Base-by-base conservation (phyloP, 2,797 vertebrate genomes). In the Pseudochromis fuscus region DNA sequence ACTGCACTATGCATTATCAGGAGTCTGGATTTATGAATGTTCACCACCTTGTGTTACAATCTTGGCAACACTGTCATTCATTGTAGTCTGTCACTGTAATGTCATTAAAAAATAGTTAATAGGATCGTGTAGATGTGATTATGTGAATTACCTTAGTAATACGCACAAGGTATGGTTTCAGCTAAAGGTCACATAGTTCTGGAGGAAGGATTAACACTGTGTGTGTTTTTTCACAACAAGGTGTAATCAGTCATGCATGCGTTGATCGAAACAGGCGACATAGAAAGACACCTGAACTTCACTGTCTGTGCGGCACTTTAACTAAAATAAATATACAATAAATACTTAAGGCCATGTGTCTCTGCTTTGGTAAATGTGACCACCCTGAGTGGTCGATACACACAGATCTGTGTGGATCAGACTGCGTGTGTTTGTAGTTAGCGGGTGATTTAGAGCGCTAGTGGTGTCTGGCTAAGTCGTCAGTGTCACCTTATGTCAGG, bases 171-270 rank as follows among this genome's bases (percentile, higher is more conserved):
- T 44, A 69, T 56, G 44, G 49, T 60, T 83, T 63, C n/a, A 48
- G 40, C 46, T 37, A 67, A 86, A 89, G 87, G 88, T 86, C 80
- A 79, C 59, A 35, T 27, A 70, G 81, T 64, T 75, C 70, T 23
- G 44, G 27, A 62, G 69, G 73, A 82, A 64, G 74, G 86, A 83
- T 89, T 88, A 90, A 57, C 38, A 35, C 18, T 9, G 53, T 71
- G 70, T 62, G 53, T 88, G 75, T 90, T 88, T 87, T 86, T 86
- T 64, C 75, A 89, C 85, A 88, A 91, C 87, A 87, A 67, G 28
- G 38, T 55, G 52, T 85, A 87, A 87, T 82, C 88, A 15, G 49
- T 56, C 67, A 73, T 79, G 83, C 64, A 42, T 72, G 65, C 28
- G 35, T 81, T 70, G 60, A 80, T 76, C 58, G 67, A 75, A 82